Conservation (phyloP, 2,888 invertebrate species). For the Monochamus alternatus region DNA sequence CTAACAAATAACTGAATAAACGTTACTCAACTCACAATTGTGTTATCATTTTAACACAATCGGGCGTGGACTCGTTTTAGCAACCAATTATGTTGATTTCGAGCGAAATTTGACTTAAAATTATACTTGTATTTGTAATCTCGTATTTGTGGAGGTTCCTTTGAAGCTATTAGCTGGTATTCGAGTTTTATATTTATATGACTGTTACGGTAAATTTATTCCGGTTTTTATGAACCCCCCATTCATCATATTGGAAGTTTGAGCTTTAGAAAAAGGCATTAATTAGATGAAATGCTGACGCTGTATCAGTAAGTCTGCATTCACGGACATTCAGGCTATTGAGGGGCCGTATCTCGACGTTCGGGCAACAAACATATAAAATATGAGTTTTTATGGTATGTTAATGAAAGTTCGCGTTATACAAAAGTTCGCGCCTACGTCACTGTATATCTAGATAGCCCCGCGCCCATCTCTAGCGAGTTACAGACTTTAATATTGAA, state of each 20-base stretch:
- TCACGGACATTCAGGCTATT: not conserved
- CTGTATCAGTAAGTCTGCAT: not conserved
- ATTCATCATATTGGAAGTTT: not conserved
- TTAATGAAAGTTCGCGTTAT: constrained; percentile 6
- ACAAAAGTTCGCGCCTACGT: constrained; percentile 7
- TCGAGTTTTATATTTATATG: not conserved
- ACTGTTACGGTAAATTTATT: not conserved
- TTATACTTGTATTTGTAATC: too few species aligned
- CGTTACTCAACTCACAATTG: too few species aligned
- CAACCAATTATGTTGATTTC: too few species aligned
- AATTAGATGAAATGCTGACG: not conserved
- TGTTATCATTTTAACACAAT: too few species aligned
- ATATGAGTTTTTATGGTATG: constrained; percentile 8
- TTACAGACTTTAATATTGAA: constrained; percentile 37
- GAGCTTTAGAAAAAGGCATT: constrained; percentile 1
- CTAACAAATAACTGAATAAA: too few species aligned
- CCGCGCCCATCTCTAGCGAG: constrained; percentile 34
- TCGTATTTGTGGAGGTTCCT: too few species aligned
- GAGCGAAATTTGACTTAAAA: too few species aligned
- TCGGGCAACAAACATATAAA: not conserved
- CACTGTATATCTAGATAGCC: constrained; percentile 1
- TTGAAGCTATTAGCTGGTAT: too few species aligned
- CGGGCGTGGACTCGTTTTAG: too few species aligned
- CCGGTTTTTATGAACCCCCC: constrained; percentile 3
- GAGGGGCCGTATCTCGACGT: constrained; percentile 2